phyloP scores from a whole-genome alignment of 2,113 vertebrate genomes.

The Plestiodon gilberti region DNA sequence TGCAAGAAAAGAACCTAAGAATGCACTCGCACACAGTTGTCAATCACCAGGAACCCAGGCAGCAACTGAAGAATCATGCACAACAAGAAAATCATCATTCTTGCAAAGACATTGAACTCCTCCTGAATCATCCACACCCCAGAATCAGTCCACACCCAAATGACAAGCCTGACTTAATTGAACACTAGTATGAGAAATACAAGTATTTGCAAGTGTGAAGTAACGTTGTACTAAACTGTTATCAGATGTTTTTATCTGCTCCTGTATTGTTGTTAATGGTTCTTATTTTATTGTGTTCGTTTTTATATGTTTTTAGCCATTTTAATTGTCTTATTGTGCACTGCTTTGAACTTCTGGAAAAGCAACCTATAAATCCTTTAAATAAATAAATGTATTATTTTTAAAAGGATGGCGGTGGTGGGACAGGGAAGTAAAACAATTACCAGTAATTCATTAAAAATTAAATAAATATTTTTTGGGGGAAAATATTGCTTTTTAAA shows the following conservation, averaged over 20 bases:
- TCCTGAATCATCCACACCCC: slow-evolving; percentile 61
- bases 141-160: slow-evolving; percentile 64
- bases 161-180: slow-evolving; percentile 54
- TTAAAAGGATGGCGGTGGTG: too few relatives aligned
- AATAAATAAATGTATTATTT: slow-evolving; percentile 11
- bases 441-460: not conserved
- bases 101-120: slow-evolving; percentile 53
- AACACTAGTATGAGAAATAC: slow-evolving; percentile 33
- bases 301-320: too few relatives aligned
- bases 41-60: slow-evolving; percentile 55
- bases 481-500: too few relatives aligned
- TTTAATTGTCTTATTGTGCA: too few relatives aligned
- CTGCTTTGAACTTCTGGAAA: too few relatives aligned
- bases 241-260: too few relatives aligned
- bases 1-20: slow-evolving; percentile 55
- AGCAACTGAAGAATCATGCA: slow-evolving; percentile 61
- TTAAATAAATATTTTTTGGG: not conserved
- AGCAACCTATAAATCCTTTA: too few relatives aligned
- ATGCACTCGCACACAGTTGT: slow-evolving; percentile 38
- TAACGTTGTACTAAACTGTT: slow-evolving; percentile 21
- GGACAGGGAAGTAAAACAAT: too few relatives aligned
- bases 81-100: slow-evolving; percentile 63
- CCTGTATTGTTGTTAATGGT: too few relatives aligned
- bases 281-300: too few relatives aligned
- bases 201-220: slow-evolving; percentile 64